Conservation (phyloP, 1,140 invertebrate genomes). For the Antheraea mylitta region DNA sequence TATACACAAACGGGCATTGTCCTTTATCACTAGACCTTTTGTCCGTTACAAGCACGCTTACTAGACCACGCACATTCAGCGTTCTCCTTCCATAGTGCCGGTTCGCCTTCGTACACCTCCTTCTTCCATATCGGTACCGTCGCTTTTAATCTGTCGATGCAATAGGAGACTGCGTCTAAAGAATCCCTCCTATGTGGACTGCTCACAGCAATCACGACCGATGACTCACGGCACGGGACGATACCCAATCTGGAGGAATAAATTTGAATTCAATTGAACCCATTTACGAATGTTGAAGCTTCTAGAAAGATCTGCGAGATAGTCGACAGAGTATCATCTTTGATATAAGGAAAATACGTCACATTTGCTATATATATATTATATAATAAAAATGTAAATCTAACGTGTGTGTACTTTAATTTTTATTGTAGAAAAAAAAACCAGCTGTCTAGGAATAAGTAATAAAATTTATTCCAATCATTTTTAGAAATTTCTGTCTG, state of each 20-base stretch:
- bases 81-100: conserved; percentile 87
- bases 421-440: too few relatives aligned
- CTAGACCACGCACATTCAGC: conserved; percentile 86
- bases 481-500: too few relatives aligned
- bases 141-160: conserved; percentile 92
- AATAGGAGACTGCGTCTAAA: conserved; percentile 89
- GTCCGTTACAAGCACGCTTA: conserved; percentile 19
- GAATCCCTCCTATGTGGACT: conserved; percentile 92
- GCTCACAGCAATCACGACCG: conserved; percentile 94
- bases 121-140: conserved; percentile 98
- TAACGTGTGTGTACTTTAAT: too few relatives aligned
- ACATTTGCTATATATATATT: too few relatives aligned
- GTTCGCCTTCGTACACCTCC: conserved; percentile 87
- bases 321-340: too few relatives aligned
- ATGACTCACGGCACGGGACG: conserved; percentile 93
- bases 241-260: conserved; percentile 82
- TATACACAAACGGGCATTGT: not conserved
- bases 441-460: too few relatives aligned
- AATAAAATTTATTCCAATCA: too few relatives aligned
- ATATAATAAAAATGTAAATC: too few relatives aligned
- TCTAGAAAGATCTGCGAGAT: too few relatives aligned
- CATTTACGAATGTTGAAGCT: too few relatives aligned
- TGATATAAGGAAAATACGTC: too few relatives aligned
- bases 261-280: too few relatives aligned
- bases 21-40: not conserved